Percentiles rank a stretch among this genome's conserved stretches.
Evolutionary conservation across 2,113 vertebrate species (phyloP).

Genomic region (Odobenus rosmarus): DNA sequence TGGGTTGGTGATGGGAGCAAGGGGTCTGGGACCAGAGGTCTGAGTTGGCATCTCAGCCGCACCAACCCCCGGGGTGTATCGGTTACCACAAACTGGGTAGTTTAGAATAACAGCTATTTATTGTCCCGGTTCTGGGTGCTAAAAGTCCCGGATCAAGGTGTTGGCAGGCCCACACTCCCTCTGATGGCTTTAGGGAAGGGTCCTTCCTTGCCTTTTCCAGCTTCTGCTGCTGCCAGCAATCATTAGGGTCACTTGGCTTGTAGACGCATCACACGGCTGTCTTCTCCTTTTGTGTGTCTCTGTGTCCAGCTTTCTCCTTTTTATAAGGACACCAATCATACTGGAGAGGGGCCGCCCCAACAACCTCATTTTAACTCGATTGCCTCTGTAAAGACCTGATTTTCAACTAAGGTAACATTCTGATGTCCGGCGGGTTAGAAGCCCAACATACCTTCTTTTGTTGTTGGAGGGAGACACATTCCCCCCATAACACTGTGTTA

Average conservation of each 20-base stretch:
- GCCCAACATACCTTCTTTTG: not conserved
- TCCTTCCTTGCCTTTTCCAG: not conserved
- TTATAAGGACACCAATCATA: not conserved
- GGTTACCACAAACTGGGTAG: not conserved
- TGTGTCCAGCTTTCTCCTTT: not conserved
- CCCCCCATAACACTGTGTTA: not conserved
- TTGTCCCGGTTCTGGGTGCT: not conserved
- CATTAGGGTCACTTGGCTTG: not conserved
- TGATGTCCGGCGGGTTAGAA: not conserved
- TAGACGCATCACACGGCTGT: accelerated
- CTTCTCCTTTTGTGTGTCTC: not conserved
- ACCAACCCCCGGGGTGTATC: not conserved
- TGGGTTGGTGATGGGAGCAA: too few relatives aligned
- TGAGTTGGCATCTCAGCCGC: not conserved
- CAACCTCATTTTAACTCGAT: not conserved
- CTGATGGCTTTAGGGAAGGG: not conserved
- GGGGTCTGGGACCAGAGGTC: not conserved
- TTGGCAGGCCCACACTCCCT: not conserved
- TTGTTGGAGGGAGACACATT: not conserved
- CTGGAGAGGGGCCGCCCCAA: not conserved
- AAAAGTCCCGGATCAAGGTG: not conserved
- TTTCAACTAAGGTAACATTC: not conserved
- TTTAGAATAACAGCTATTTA: not conserved
- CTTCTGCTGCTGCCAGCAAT: not conserved
- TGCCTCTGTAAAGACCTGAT: not conserved